A percentile compares a stretch with the other conserved stretches of the same genome.
These are phyloP conservation scores for Tetrao urogallus DNA, from an alignment of 2,113 vertebrate genomes.

Conservation along the genomic window DNA sequence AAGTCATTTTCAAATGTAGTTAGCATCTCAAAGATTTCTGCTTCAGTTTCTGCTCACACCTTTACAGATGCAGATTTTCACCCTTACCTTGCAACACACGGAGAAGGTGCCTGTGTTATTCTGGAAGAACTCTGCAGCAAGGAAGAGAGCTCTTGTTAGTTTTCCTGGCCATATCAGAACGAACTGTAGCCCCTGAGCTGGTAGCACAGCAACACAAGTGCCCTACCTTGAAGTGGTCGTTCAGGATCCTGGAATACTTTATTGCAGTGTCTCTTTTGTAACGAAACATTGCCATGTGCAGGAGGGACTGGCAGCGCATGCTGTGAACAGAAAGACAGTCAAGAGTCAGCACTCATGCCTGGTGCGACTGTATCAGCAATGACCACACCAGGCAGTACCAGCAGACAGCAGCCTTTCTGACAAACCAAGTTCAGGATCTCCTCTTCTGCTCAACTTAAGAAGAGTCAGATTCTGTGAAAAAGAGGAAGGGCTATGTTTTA, in stretches of 20 bases:
- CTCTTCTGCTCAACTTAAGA: neutral
- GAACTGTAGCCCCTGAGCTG: neutral
- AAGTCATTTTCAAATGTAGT: neutral
- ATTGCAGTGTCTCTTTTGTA: conserved; percentile 89
- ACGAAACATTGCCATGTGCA: conserved; percentile 94
- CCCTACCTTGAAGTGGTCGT: conserved; percentile 89
- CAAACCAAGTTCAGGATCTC: neutral
- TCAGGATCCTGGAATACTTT: conserved; percentile 91
- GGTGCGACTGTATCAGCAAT: neutral
- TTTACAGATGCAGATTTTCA: neutral
- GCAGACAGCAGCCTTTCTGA: neutral
- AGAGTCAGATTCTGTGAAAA: neutral
- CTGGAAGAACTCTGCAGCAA: conserved; percentile 81
- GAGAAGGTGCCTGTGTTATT: conserved; percentile 80
- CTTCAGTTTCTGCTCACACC: neutral
- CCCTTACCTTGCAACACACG: conserved; percentile 82
- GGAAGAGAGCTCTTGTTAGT: conserved; percentile 24
- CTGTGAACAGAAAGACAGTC: conserved; percentile 70
- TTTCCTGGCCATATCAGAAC: neutral
- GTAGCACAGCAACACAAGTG: accelerated
- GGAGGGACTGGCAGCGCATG: conserved; percentile 91
- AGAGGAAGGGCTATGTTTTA: neutral
- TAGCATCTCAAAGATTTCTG: neutral
- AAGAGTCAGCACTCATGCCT: accelerated
- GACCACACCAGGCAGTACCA: neutral